Evolutionary conservation across 1,140 invertebrate genomes (phyloP).

Genomic region (Apis laboriosa): DNA sequence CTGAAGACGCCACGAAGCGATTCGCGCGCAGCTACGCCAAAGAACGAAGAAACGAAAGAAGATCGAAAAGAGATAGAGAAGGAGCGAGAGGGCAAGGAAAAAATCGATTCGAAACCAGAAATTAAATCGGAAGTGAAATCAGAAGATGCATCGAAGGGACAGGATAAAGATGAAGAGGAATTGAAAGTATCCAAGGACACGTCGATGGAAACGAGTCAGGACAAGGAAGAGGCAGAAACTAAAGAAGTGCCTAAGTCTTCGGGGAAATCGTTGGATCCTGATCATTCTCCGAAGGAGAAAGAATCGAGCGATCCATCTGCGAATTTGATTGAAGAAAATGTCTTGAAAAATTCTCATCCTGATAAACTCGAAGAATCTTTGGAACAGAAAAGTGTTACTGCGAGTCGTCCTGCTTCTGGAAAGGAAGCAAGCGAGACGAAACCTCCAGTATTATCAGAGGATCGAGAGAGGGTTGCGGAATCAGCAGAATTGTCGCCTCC

Average conservation of each 20-base stretch:
- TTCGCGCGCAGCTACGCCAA: neutral
- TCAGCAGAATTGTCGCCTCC: constrained; percentile 27
- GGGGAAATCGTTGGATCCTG: neutral
- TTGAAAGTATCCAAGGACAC: neutral
- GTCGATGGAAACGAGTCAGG: neutral
- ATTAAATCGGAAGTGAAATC: neutral
- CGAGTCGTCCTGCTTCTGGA: neutral
- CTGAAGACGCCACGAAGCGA: neutral
- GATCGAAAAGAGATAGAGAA: neutral
- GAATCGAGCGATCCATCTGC: neutral
- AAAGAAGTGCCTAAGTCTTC: neutral
- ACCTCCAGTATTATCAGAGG: neutral
- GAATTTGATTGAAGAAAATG: neutral
- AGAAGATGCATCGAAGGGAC: neutral
- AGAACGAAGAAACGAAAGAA: neutral
- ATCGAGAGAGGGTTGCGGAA: constrained; percentile 23
- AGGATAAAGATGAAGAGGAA: neutral
- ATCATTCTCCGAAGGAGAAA: neutral
- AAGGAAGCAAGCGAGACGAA: neutral
- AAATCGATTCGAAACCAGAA: neutral
- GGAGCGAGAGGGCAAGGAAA: neutral
- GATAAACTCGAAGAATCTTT: constrained; percentile 4
- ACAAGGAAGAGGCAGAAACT: neutral
- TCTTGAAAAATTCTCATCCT: neutral
- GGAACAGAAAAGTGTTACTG: neutral